These are phyloP conservation scores for Piprites chloris DNA, from an alignment of 2,113 vertebrate genomes.

Conservation along the genomic window DNA sequence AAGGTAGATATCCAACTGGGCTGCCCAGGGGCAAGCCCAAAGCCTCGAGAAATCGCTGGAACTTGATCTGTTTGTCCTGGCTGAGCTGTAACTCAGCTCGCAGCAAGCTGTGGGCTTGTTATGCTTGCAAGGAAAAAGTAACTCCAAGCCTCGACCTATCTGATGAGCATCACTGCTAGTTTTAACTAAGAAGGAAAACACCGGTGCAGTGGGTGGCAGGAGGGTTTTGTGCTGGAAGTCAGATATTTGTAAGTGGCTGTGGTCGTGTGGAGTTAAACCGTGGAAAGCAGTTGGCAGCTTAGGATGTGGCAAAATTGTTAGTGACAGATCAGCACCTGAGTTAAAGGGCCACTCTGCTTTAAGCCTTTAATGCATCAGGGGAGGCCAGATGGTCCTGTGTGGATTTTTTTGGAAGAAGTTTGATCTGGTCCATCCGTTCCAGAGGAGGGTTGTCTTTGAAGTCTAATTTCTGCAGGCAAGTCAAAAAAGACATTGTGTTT, in stretches of 20 bases:
- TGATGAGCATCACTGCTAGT: conserved; percentile 27
- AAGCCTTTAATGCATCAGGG: background rate
- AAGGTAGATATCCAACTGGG: background rate
- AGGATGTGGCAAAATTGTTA: background rate
- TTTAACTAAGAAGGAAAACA: conserved; percentile 35
- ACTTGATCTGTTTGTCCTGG: conserved; percentile 59
- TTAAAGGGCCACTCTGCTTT: background rate
- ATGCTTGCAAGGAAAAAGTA: conserved; percentile 30
- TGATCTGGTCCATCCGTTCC: background rate
- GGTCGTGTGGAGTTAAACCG: background rate
- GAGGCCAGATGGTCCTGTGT: background rate
- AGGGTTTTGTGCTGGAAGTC: background rate
- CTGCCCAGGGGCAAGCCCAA: conserved; percentile 6
- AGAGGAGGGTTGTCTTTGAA: background rate
- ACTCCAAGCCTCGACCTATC: background rate
- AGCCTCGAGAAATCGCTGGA: conserved; percentile 24
- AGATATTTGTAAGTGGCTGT: background rate
- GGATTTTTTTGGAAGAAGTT: background rate
- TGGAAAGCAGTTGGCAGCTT: background rate
- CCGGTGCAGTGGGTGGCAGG: background rate
- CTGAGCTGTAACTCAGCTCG: background rate
- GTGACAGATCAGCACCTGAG: background rate
- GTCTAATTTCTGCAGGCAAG: background rate
- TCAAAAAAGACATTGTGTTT: background rate
- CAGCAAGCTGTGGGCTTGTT: background rate